phyloP scores from a whole-genome alignment of 2,113 vertebrate species.

The Poecilia latipinna region DNA sequence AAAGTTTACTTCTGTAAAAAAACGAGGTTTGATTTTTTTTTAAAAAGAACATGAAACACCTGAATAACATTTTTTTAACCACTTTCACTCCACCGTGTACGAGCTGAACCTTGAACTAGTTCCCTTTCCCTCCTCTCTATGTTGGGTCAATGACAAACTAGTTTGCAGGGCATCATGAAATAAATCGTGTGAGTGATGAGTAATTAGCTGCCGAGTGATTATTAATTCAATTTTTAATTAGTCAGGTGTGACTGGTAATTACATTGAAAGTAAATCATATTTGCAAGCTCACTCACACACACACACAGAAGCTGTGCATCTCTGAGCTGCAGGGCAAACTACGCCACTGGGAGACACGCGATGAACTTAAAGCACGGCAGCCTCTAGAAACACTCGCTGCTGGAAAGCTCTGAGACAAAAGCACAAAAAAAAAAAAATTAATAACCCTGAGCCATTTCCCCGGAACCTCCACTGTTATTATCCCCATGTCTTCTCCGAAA shows the following conservation, averaged over 20 bases:
- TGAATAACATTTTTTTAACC: neutral
- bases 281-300: neutral
- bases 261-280: constrained; percentile 3
- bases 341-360: constrained; percentile 37
- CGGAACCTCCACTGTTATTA: constrained; percentile 40
- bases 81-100: neutral
- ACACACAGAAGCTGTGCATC: constrained; percentile 1
- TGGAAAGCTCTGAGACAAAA: constrained; percentile 37
- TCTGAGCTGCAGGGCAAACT: constrained; percentile 22
- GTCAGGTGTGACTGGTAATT: neutral
- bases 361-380: constrained; percentile 30
- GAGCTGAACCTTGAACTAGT: neutral
- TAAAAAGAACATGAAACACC: too few relatives aligned
- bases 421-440: constrained; percentile 4
- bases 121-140: neutral
- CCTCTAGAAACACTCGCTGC: constrained; percentile 38
- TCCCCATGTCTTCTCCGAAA: constrained; percentile 36
- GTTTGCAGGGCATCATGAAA: neutral
- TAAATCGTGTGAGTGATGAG: neutral
- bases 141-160: neutral
- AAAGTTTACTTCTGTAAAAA: too few relatives aligned
- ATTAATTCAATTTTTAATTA: constrained; percentile 6
- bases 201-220: neutral
- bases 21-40: too few relatives aligned
- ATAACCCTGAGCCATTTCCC: constrained; percentile 39